Percentiles rank a stretch among this genome's conserved stretches.
Evolutionary conservation across 2,888 invertebrate genomes (phyloP).

Genomic region (Eupelmus urozonus): DNA sequence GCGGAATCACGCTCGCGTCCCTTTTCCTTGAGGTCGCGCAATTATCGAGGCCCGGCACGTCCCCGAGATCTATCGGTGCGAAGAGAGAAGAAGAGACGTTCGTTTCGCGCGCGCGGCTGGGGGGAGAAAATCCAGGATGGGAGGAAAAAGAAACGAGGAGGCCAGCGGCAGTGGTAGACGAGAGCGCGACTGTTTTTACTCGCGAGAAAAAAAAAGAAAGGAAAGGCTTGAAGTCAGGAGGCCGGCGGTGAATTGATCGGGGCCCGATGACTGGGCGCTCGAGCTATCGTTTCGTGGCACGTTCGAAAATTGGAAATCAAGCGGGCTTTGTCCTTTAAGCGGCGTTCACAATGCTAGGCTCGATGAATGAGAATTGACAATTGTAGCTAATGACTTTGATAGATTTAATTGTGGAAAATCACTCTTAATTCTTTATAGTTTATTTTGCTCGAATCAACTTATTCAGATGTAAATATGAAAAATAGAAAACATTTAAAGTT

Average conservation of each 20-base stretch:
- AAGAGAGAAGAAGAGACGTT: slow-evolving; percentile 25
- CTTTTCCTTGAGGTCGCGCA: not conserved
- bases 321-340: not conserved
- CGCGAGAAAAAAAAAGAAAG: not conserved
- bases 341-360: not conserved
- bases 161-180: slow-evolving; percentile 11
- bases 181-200: slow-evolving; percentile 45
- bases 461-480: too few species aligned
- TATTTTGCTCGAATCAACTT: too few species aligned
- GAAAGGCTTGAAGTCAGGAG: too few species aligned
- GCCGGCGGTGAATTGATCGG: slow-evolving; percentile 30
- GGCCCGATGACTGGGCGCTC: slow-evolving; percentile 6
- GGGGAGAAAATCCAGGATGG: slow-evolving; percentile 30
- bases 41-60: slow-evolving; percentile 60
- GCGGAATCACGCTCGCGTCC: slow-evolving; percentile 22
- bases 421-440: too few species aligned
- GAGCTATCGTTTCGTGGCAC: not conserved
- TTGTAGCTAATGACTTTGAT: too few species aligned
- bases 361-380: not conserved
- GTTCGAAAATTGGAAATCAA: slow-evolving; percentile 6
- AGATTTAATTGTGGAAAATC: too few species aligned
- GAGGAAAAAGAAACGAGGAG: not conserved
- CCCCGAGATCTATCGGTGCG: slow-evolving; percentile 43
- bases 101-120: slow-evolving; percentile 44
- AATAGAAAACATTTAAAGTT: too few species aligned